Evolutionary conservation across 53 echinoderm and acorn worm genomes (phyloP).

Genomic region (Astropecten irregularis): DNA sequence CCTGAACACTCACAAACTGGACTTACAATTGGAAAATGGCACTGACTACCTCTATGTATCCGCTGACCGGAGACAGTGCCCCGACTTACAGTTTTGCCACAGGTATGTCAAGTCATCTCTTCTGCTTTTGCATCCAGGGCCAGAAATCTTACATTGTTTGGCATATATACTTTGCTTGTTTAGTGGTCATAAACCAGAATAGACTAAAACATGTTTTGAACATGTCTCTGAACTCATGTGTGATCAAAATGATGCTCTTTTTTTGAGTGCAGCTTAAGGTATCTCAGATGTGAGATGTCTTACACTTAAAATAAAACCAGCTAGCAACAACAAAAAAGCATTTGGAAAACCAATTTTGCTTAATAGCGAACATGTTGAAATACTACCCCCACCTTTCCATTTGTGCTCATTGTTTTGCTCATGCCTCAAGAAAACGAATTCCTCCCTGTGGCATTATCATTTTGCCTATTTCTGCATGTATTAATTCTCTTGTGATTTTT

Average conservation of each 20-base stretch:
- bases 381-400: too few relatives aligned
- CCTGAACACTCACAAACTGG: slow-evolving; percentile 16
- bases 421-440: too few relatives aligned
- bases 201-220: background rate
- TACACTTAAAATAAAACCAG: background rate
- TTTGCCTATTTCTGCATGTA: too few relatives aligned
- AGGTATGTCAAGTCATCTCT: slow-evolving; percentile 53
- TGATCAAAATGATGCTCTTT: background rate
- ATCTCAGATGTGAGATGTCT: background rate
- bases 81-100: slow-evolving; percentile 59
- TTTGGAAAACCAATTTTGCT: too few relatives aligned
- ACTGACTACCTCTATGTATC: slow-evolving; percentile 2
- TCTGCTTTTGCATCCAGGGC: too few relatives aligned
- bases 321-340: too few relatives aligned
- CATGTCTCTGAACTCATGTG: background rate
- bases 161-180: too few relatives aligned
- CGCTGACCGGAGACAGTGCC: slow-evolving; percentile 37
- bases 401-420: too few relatives aligned
- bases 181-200: background rate
- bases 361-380: too few relatives aligned
- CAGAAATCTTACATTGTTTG: too few relatives aligned
- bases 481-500: background rate
- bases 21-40: slow-evolving; percentile 42
- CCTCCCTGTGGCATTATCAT: too few relatives aligned
- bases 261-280: background rate